Evolutionary conservation across 2,888 invertebrate species (phyloP), one percentile per base, ranked within the genome.

Genomic region (Ctena decussata): DNA sequence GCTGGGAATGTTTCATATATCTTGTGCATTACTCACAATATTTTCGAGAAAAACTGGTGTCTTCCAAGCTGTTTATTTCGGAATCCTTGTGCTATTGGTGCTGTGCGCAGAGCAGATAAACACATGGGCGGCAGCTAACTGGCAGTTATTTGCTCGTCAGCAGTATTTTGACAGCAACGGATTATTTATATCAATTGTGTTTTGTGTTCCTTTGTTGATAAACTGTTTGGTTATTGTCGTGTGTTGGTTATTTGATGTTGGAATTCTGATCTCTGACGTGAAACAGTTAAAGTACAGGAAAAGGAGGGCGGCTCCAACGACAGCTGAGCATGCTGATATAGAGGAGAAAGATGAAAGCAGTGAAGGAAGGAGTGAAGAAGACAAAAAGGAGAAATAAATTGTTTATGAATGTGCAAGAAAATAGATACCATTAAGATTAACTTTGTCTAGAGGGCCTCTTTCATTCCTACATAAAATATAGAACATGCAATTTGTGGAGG

Each of bases 101-200:
- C 98, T 98, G 95, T 98, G 98, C 95, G 98, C 98, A 32, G 98
- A 98, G 96, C 97, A 97, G 92, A 98, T 99, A 91, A 99, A 99
- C 95, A 97, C 98, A 96, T 97, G 98, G 87, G 98, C 98, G 2
- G 98, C 98, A 0, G 97, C 97, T 88, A 97, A 98, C 96, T 98
- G 98, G 98, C 97, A 96, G 96, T 96, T 97, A 82, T 98, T 99
- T 96, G 98, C 98, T 0, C 97, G 97, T 92, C 98, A 99, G 93
- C 98, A 98, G 95, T 99, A 98, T 96, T 99, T 99, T 96, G 99
- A 99, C 96, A 98, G 98, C 93, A 98, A 98, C 96, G 99, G 99
- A 30, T 96, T 98, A 77, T 99, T 99, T 95, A 98, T 99, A 97
- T 98, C 98, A 0, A 97, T 98, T 18, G 98, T 98, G 32, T 98